phyloP scores from a whole-genome alignment of 2,113 vertebrate genomes.

The Bostrychus sinensis region DNA sequence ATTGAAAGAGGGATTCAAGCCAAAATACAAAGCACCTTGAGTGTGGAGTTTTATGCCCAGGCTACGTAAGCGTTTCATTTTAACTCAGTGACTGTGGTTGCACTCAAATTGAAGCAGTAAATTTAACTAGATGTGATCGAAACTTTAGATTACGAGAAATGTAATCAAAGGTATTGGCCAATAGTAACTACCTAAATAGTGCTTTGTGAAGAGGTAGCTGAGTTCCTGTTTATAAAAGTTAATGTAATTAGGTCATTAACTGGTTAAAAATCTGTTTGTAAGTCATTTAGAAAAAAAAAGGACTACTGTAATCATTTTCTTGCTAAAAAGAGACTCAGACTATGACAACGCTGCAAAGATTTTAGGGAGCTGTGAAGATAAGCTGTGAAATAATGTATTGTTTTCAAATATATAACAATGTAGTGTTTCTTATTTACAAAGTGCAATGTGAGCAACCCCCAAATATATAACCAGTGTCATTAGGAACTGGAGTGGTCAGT shows the following conservation, averaged over 20 bases:
- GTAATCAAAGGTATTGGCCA: not conserved
- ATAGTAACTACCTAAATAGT: not conserved
- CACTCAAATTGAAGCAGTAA: conserved; percentile 5
- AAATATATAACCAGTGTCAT: no score
- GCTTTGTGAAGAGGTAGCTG: not conserved
- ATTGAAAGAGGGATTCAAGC: conserved; percentile 22
- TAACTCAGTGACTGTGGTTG: not conserved
- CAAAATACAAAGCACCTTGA: conserved; percentile 37
- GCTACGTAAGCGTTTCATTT: conserved; percentile 4
- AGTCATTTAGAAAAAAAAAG: not conserved
- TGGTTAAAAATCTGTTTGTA: not conserved
- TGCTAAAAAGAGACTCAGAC: no score
- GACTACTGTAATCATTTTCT: no score
- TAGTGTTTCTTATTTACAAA: no score
- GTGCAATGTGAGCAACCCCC: no score
- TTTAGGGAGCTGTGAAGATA: no score
- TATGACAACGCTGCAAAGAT: no score
- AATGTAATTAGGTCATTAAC: not conserved
- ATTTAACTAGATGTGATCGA: conserved; percentile 15
- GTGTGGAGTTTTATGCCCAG: conserved; percentile 2
- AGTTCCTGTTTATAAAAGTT: not conserved
- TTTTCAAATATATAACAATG: no score
- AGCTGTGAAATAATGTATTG: no score
- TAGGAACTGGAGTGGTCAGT: no score
- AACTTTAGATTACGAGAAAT: not conserved